phyloP scores from a whole-genome alignment of 2,113 vertebrate genomes.

The Coracopsis vasa region DNA sequence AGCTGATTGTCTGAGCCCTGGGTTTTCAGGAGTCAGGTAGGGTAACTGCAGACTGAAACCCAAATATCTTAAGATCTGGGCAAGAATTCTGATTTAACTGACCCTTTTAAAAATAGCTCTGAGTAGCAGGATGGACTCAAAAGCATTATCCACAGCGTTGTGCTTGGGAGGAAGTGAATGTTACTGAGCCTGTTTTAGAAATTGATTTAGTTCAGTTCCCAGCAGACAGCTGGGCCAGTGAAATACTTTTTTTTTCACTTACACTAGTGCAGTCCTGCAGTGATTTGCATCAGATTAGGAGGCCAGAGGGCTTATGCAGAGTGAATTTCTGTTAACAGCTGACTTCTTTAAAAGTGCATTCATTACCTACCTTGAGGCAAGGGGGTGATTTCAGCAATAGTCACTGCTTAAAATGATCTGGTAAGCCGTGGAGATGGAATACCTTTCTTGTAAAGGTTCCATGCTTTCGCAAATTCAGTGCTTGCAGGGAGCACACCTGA shows the following conservation, averaged over 20 bases:
- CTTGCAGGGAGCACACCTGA: neutral
- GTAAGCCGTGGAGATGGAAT: neutral
- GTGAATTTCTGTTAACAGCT: neutral
- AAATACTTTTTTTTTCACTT: neutral
- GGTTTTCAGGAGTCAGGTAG: neutral
- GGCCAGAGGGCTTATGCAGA: neutral
- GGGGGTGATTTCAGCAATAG: neutral
- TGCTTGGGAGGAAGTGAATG: conserved; percentile 21
- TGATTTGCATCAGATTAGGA: neutral
- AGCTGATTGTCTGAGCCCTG: neutral
- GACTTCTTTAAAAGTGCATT: neutral
- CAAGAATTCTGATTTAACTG: neutral
- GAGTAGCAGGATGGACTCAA: neutral
- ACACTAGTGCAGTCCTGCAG: neutral
- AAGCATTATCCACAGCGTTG: neutral
- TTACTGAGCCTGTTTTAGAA: conserved; percentile 41
- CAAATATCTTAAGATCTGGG: neutral
- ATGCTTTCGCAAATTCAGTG: neutral
- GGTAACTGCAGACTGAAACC: neutral
- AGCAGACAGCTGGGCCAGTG: neutral
- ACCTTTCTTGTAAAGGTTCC: neutral
- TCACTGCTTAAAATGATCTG: neutral
- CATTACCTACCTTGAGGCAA: neutral
- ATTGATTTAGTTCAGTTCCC: conserved; percentile 41
- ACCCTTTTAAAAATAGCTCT: conserved; percentile 6